A percentile compares a stretch with the other conserved stretches of the same genome.
These are phyloP conservation scores for Syritta pipiens DNA, from an alignment of 2,888 invertebrate genomes.

Conservation along the genomic window DNA sequence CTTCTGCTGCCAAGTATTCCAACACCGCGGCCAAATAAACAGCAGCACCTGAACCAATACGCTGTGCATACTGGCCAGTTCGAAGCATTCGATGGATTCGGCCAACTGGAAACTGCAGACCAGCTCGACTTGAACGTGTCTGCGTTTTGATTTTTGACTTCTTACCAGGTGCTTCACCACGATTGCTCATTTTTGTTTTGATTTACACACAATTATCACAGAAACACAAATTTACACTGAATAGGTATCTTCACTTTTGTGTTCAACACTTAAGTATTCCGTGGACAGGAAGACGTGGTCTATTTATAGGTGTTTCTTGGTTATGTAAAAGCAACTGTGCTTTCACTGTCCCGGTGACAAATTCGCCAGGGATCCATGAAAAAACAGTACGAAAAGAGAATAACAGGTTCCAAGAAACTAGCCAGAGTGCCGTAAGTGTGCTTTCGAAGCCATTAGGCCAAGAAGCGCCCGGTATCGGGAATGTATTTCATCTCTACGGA, in stretches of 20 bases:
- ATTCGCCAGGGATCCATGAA: too few relatives aligned
- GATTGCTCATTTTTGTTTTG: neutral
- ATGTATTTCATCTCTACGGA: too few relatives aligned
- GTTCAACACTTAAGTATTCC: neutral
- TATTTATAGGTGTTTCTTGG: neutral
- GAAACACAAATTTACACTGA: neutral
- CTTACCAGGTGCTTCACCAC: neutral
- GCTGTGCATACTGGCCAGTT: constrained; percentile 82
- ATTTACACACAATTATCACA: neutral
- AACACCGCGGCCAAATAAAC: constrained; percentile 81
- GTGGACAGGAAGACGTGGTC: neutral
- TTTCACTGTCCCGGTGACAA: too few relatives aligned
- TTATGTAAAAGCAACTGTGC: too few relatives aligned
- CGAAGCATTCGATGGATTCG: constrained; percentile 80
- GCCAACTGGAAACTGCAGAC: constrained; percentile 80
- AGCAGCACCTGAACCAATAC: constrained; percentile 80
- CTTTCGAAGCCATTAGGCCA: too few relatives aligned
- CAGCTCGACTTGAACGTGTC: constrained; percentile 78
- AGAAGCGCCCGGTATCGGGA: too few relatives aligned
- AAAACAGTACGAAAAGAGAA: too few relatives aligned
- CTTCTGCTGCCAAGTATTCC: constrained; percentile 84
- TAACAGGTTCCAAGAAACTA: too few relatives aligned
- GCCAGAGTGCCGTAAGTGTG: too few relatives aligned
- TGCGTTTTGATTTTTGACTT: neutral
- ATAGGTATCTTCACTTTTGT: neutral